Percentiles rank a stretch among this genome's conserved stretches.
Evolutionary conservation across 1,140 invertebrate genomes (phyloP).

Genomic region (Ylistrum balloti): DNA sequence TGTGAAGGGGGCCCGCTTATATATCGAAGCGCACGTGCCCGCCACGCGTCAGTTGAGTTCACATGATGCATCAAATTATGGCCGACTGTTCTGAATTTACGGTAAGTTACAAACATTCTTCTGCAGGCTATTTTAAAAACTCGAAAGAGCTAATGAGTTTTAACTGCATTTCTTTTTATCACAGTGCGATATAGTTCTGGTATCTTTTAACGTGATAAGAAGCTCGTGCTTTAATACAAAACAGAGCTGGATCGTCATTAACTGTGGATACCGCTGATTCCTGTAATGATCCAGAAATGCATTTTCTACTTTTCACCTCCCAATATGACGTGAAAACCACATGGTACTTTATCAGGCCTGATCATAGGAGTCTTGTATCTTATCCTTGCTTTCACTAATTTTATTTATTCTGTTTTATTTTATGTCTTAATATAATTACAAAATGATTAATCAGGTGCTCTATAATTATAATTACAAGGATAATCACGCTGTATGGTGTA

Average conservation of each 20-base stretch:
- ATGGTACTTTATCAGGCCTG: neutral
- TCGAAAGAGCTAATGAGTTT: neutral
- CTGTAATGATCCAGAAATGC: neutral
- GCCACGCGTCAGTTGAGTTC: constrained; percentile 30
- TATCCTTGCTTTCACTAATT: no score
- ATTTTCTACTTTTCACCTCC: neutral
- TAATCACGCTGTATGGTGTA: neutral
- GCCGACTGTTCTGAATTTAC: neutral
- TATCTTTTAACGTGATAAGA: neutral
- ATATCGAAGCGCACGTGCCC: neutral
- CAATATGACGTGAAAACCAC: neutral
- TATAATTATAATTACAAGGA: neutral
- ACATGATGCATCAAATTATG: constrained; percentile 32
- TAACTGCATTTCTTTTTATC: neutral
- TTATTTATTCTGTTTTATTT: no score
- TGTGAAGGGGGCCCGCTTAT: neutral
- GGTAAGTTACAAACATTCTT: neutral
- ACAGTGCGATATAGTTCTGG: neutral
- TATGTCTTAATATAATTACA: neutral
- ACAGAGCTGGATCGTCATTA: neutral
- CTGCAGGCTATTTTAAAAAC: neutral
- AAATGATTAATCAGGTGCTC: neutral
- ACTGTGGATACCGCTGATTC: neutral
- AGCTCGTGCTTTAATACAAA: neutral
- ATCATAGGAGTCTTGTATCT: no score